These are phyloP conservation scores for Pyrrhia umbra DNA, from an alignment of 2,888 invertebrate species.

Conservation along the genomic window DNA sequence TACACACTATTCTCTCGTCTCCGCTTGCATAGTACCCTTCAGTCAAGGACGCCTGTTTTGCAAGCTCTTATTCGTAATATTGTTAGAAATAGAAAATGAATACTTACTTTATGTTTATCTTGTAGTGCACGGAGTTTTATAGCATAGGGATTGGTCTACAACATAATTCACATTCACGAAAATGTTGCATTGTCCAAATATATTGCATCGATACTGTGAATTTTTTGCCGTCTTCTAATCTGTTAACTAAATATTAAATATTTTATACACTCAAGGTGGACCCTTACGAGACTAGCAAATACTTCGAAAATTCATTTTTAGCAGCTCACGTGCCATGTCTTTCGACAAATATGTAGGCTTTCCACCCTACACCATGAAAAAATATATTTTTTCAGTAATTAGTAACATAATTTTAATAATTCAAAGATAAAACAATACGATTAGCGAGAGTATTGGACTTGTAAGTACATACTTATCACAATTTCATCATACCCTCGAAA, in stretches of 20 bases:
- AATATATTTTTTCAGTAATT: background rate
- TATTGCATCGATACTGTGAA: too few relatives aligned
- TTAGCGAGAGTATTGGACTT: background rate
- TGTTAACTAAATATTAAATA: too few relatives aligned
- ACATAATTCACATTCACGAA: too few relatives aligned
- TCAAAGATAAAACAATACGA: background rate
- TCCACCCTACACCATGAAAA: background rate
- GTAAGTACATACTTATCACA: slow-evolving; percentile 5
- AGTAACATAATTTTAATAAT: background rate
- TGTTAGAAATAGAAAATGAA: background rate
- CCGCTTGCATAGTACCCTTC: slow-evolving; percentile 26
- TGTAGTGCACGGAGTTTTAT: too few relatives aligned
- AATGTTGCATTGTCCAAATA: too few relatives aligned
- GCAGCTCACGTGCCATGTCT: too few relatives aligned
- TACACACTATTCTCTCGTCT: slow-evolving; percentile 12
- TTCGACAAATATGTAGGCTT: background rate
- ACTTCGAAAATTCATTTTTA: too few relatives aligned
- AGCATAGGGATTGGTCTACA: too few relatives aligned
- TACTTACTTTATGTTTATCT: background rate
- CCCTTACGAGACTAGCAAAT: too few relatives aligned
- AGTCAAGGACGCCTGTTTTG: slow-evolving; percentile 23
- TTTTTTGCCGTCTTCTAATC: too few relatives aligned
- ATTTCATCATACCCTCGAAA: slow-evolving; percentile 1
- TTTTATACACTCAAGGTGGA: too few relatives aligned
- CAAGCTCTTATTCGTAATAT: slow-evolving; percentile 9